phyloP scores from a whole-genome alignment of 2,888 invertebrate species.

The Oxytorus armatus region DNA sequence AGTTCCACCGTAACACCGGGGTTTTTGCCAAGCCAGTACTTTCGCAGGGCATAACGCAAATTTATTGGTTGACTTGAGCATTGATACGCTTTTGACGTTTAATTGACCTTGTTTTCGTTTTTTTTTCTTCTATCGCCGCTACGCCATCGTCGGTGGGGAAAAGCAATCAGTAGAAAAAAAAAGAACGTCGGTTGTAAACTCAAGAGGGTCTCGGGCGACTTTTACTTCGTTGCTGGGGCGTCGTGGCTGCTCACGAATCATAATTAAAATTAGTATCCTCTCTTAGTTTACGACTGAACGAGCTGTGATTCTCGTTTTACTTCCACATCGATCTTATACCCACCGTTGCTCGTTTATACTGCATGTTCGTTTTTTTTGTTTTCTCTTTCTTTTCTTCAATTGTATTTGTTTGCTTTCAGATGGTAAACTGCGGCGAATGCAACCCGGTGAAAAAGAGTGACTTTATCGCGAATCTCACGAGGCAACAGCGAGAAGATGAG shows the following conservation, averaged over 20 bases:
- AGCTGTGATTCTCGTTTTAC: background rate
- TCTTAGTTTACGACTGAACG: conserved; percentile 12
- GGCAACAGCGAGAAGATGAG: conserved; percentile 33
- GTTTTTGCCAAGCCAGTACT: conserved; percentile 52
- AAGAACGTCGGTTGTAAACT: conserved; percentile 16
- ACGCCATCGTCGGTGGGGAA: conserved; percentile 2
- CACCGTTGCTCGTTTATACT: background rate
- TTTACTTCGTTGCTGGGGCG: conserved; percentile 21
- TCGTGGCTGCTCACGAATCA: conserved; percentile 7
- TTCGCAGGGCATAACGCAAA: conserved; percentile 70
- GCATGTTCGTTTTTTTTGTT: background rate
- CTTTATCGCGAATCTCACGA: conserved; percentile 15
- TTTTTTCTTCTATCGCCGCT: conserved; percentile 20
- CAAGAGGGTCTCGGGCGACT: background rate
- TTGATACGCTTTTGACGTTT: conserved; percentile 65
- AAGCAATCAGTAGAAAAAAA: conserved; percentile 8
- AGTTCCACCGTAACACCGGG: background rate
- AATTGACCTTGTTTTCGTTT: conserved; percentile 66
- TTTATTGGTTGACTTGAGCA: conserved; percentile 69
- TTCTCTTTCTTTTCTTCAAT: no score
- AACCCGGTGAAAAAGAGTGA: conserved; percentile 26
- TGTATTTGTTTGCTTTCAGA: background rate
- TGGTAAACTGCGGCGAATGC: background rate
- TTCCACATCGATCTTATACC: background rate
- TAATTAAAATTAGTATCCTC: conserved; percentile 44